Percentiles rank a stretch among this genome's conserved stretches.
Conservation (phyloP, 1,140 invertebrate species). For the Diplogasteroides magnus region DNA sequence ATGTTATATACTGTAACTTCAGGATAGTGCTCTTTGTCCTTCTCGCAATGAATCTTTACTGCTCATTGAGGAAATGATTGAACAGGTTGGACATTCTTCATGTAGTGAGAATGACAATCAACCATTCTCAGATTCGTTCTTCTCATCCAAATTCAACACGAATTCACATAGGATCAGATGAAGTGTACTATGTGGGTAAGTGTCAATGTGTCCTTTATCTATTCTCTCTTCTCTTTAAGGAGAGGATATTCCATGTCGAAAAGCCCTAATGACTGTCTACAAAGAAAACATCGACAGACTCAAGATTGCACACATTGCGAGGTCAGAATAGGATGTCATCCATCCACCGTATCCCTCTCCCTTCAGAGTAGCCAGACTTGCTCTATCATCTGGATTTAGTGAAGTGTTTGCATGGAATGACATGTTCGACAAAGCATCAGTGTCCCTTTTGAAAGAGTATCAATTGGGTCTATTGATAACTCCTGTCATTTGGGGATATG, state of each 20-base stretch:
- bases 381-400: slow-evolving; percentile 5
- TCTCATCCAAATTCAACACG: slow-evolving; percentile 23
- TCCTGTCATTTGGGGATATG: slow-evolving; percentile 53
- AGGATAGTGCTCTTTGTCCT: slow-evolving; percentile 56
- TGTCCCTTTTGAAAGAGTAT: slow-evolving; percentile 2
- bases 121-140: slow-evolving; percentile 35
- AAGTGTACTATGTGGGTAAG: slow-evolving; percentile 46
- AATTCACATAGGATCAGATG: slow-evolving; percentile 61
- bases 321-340: slow-evolving; percentile 38
- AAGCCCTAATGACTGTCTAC: slow-evolving; percentile 8
- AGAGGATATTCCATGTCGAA: slow-evolving; percentile 20
- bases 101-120: slow-evolving; percentile 43
- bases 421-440: slow-evolving; percentile 39
- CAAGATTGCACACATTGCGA: slow-evolving; percentile 39
- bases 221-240: not conserved
- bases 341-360: slow-evolving; percentile 24
- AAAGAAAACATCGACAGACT: slow-evolving; percentile 10
- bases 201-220: not conserved
- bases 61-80: slow-evolving; percentile 61
- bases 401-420: slow-evolving; percentile 52
- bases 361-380: slow-evolving; percentile 17
- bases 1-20: too few relatives aligned
- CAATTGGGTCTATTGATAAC: slow-evolving; percentile 30
- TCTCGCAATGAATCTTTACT: slow-evolving; percentile 58
- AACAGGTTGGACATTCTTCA: slow-evolving; percentile 61